Percentiles rank a stretch among this genome's conserved stretches.
phyloP scores from a whole-genome alignment of 2,888 invertebrate species.

The Bellardia bayeri region DNA sequence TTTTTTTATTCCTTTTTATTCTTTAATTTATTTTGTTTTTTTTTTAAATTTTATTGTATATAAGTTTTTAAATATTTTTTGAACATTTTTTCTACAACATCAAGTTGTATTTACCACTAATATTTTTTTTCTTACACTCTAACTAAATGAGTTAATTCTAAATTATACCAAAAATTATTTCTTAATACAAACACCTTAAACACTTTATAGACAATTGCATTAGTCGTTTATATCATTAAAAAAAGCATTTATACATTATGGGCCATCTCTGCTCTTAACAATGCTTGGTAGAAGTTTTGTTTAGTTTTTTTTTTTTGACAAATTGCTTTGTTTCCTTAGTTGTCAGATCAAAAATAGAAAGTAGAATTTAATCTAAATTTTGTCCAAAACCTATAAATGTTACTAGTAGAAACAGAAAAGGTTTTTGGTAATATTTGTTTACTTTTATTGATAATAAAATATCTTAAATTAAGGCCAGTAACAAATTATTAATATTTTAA shows the following conservation, averaged over 20 bases:
- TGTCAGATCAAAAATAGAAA: too few species aligned
- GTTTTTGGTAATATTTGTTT: background rate
- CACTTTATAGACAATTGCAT: background rate
- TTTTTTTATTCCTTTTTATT: background rate
- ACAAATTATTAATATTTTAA: too few species aligned
- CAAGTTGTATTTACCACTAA: conserved; percentile 46
- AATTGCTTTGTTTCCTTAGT: too few species aligned
- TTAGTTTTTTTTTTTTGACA: too few species aligned
- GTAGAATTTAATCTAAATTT: too few species aligned
- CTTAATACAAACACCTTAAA: conserved; percentile 35
- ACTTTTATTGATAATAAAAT: background rate
- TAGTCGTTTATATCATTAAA: too few species aligned
- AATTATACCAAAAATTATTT: conserved; percentile 68
- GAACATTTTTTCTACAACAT: conserved; percentile 35
- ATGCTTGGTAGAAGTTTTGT: too few species aligned
- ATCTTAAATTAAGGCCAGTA: background rate
- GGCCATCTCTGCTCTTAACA: too few species aligned
- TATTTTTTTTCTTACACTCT: conserved; percentile 2
- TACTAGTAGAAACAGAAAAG: too few species aligned
- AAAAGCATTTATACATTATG: too few species aligned
- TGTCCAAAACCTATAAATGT: too few species aligned
- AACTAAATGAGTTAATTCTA: conserved; percentile 31
- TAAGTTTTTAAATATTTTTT: background rate
- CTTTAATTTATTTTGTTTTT: conserved; percentile 1
- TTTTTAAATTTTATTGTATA: conserved; percentile 28